Percentiles rank a stretch among this genome's conserved stretches.
These are phyloP conservation scores for Notothenia coriiceps DNA, from an alignment of 2,113 vertebrate genomes.

Conservation along the genomic window DNA sequence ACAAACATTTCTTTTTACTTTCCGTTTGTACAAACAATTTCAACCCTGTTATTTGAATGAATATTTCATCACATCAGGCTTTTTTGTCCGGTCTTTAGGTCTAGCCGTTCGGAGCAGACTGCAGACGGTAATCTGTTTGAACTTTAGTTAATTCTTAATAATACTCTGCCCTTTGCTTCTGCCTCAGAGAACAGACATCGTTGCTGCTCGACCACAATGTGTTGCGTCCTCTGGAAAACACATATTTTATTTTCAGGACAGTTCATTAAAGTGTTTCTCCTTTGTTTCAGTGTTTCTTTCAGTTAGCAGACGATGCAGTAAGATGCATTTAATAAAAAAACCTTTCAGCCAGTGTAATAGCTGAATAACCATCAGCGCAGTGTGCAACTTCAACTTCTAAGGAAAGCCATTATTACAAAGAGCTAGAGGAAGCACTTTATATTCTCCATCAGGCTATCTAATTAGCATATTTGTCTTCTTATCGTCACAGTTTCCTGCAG, in stretches of 20 bases:
- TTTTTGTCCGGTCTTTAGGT: too few species aligned
- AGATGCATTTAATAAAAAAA: not conserved
- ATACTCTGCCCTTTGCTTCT: not conserved
- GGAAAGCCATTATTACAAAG: not conserved
- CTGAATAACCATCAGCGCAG: not conserved
- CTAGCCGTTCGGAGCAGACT: too few species aligned
- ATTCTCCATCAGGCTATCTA: not conserved
- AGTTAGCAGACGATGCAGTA: not conserved
- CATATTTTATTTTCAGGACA: not conserved
- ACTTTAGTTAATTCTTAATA: not conserved
- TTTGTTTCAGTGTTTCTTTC: not conserved
- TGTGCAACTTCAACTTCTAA: not conserved
- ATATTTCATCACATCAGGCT: too few species aligned
- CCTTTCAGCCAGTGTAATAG: not conserved
- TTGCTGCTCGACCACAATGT: not conserved
- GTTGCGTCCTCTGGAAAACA: not conserved
- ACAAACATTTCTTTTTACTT: too few species aligned
- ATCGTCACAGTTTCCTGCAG: not conserved
- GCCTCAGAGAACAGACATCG: not conserved
- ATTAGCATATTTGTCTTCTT: not conserved
- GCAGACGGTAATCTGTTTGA: too few species aligned
- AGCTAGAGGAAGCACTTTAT: not conserved
- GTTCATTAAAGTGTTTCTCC: not conserved
- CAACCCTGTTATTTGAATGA: too few species aligned
- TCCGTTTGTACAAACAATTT: too few species aligned